Conservation (phyloP, 2,888 invertebrate species). For the Seladonia tumulorum region DNA sequence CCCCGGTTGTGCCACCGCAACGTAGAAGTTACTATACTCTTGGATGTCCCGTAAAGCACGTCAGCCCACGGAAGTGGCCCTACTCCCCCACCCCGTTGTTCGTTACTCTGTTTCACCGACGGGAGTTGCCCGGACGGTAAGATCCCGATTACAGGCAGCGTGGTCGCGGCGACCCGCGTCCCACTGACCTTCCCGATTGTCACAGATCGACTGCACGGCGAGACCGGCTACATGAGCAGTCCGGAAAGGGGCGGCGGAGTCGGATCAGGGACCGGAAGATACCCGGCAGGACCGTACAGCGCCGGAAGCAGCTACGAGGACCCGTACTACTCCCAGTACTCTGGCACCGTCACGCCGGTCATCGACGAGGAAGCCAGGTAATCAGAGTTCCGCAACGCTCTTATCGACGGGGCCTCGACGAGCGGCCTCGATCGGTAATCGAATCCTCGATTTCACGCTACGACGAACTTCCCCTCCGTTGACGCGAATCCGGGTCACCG, state of each 20-base stretch:
- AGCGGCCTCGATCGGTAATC: neutral
- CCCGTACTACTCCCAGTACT: conserved; percentile 94
- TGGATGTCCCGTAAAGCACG: neutral
- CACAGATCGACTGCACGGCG: conserved; percentile 85
- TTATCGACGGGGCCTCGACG: neutral
- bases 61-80: neutral
- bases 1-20: neutral
- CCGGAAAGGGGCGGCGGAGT: conserved; percentile 90
- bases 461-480: conserved; percentile 6
- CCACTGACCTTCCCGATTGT: conserved; percentile 37
- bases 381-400: conserved; percentile 61
- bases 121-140: neutral
- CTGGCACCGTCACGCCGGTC: conserved; percentile 93
- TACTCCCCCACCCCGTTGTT: neutral
- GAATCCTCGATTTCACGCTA: neutral
- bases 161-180: neutral
- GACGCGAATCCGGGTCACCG: conserved; percentile 8
- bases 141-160: neutral
- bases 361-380: conserved; percentile 96
- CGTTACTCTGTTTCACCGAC: neutral
- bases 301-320: conserved; percentile 92
- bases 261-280: conserved; percentile 78
- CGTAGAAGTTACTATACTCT: neutral
- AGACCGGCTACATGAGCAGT: conserved; percentile 93
- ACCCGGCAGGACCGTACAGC: conserved; percentile 82